phyloP scores from a whole-genome alignment of 2,888 invertebrate genomes.

The Rapana venosa region DNA sequence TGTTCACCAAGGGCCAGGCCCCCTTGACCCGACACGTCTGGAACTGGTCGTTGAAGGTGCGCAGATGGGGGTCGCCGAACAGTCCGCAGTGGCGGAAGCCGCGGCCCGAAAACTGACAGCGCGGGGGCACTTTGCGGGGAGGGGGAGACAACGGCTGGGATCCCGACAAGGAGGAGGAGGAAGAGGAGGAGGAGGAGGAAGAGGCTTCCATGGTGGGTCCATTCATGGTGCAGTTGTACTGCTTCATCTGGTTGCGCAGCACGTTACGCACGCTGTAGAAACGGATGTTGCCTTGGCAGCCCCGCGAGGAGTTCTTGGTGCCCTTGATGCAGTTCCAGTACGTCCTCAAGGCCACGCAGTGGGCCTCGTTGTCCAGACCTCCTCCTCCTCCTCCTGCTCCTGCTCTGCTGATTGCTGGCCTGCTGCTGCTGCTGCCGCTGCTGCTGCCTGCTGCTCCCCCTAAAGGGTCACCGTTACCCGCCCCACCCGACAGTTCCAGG shows the following conservation, averaged over 20 bases:
- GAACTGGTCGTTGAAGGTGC: constrained; percentile 80
- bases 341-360: constrained; percentile 78
- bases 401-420: not conserved
- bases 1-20: constrained; percentile 82
- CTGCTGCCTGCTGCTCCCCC: not conserved
- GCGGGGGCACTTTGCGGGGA: constrained; percentile 55
- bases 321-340: constrained; percentile 78
- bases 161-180: not conserved
- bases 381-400: not conserved
- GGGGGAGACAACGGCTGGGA: constrained; percentile 39
- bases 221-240: constrained; percentile 76
- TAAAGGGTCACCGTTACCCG: constrained; percentile 50
- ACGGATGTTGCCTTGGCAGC: constrained; percentile 80
- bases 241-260: constrained; percentile 72
- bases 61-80: constrained; percentile 82
- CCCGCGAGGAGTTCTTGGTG: constrained; percentile 65
- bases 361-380: constrained; percentile 35
- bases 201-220: constrained; percentile 48
- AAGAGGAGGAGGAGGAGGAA: constrained; percentile 12
- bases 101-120: constrained; percentile 73
- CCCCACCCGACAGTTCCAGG: constrained; percentile 47
- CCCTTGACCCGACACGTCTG: constrained; percentile 82
- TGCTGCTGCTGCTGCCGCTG: not conserved
- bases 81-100: constrained; percentile 80
- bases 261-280: constrained; percentile 79